Evolutionary conservation across 2,113 vertebrate species (phyloP), one percentile per base, ranked within the genome.

Genomic region (Cavia aperea): DNA sequence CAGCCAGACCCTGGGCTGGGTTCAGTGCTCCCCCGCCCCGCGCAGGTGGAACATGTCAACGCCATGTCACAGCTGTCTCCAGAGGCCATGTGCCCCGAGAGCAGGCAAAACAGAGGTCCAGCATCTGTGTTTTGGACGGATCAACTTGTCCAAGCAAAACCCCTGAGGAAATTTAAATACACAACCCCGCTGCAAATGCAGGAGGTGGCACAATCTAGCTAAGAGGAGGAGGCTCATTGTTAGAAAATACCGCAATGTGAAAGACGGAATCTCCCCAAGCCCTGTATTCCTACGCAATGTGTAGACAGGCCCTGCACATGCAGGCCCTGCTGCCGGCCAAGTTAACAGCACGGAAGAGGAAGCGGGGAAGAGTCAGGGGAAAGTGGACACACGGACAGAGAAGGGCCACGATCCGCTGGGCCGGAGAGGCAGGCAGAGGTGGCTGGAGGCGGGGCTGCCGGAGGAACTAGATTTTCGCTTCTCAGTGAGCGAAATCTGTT

Each of bases 271-370:
- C 7, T 11, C 62, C n/a, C 19, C 4, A 29, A 36, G 33, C 16
- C 13, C 4, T 36, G 49, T 23, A 1, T n/a, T 46, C 33, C 68
- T 33, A 36, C 2, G 3, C 26, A 49, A 3, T 0, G 6, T 6
- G 23, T 1, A 56, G 26, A 14, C 12, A 4, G 39, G 39, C 39
- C 39, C 39, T 58, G n/a, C 83, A 78, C 16, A 26, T 43, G 16
- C 26, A 19, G 18, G 60, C 12, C 26, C 14, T 19, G 3, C 10
- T 0, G 0, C 7, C 23, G 29, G 68, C 11, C 0, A 4, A n/a
- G 7, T 18, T 31, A 5, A 79, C 70, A 33, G 46, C 6, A 1
- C 29, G 33, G 9, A 31, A 46, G 31, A 60, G 1, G 49, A 66
- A 4, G 46, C 0, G 8, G 56, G 66, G 24, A 7, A 23, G 65